Base-by-base conservation (phyloP, 2,113 vertebrate genomes). In the Lophura nycthemera region DNA sequence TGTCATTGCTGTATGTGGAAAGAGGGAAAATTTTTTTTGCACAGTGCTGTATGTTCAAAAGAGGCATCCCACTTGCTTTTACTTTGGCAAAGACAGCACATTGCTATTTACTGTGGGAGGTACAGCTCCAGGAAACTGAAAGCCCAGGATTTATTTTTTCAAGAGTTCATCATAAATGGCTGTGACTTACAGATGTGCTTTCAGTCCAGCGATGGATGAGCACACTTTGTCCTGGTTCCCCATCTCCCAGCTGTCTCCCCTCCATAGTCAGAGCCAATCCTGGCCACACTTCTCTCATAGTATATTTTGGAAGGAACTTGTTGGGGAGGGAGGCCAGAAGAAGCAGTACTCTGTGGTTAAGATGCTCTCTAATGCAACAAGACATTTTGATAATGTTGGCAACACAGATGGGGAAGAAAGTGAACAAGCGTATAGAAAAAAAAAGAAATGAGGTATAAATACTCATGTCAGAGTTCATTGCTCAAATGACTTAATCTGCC, bases 401-500 rank as follows among this genome's bases (percentile, higher is more conserved):
- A 84, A 36, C 50, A 7, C 0, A 10, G 10, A 11, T 60, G 59
- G 32, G 27, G 63, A 88, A 92, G 88, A 59, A 89, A 79, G 36
- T 2, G 2, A 96, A 87, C 25, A 69, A 63, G 20, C n/a, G 8
- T 21, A 45, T 4, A 78, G 74, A 79, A 95, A 66, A 43, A 38
- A 60, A 52, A 80, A 84, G 64, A 67, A 67, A 32, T 0, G 4
- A 56, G 75, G 36, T 42, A 86, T 88, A 94, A 83, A 91, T 29
- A 63, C 74, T 59, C 2, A 0, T 92, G 88, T 80, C 89, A 97
- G 79, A 94, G 91, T 90, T 95, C 54, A 54, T 20, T 90, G 52
- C 60, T 94, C 29, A 95, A 96, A 88, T 83, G 29, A 75, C 74
- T 95, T 95, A 34, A 96, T 96, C 88, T 86, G 60, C 66, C 64